phyloP scores from a whole-genome alignment of 2,888 invertebrate species.

The Conomelus anceps region DNA sequence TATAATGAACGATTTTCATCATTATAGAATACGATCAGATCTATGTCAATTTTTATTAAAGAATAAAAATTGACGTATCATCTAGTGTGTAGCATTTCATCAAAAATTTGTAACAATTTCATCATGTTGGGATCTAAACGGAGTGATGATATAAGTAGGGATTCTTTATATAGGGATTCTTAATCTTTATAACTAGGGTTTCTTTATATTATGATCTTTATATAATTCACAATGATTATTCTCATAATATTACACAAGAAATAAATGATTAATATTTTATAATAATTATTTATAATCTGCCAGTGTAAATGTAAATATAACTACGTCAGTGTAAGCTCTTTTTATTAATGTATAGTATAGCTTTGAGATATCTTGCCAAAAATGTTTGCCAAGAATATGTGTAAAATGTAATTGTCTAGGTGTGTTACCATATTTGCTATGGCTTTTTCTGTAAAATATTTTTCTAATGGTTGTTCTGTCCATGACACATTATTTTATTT shows the following conservation, averaged over 20 bases:
- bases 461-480: background rate
- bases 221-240: background rate
- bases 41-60: background rate
- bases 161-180: too few species aligned
- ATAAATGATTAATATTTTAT: background rate
- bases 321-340: background rate
- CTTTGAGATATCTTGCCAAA: background rate
- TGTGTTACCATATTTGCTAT: background rate
- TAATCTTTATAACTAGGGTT: background rate
- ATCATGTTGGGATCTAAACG: too few species aligned
- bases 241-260: background rate
- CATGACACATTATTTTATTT: background rate
- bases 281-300: background rate
- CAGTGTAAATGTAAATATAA: background rate
- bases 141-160: background rate
- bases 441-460: background rate
- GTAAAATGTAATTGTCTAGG: background rate
- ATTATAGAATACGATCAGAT: background rate
- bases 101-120: background rate
- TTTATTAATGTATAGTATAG: background rate
- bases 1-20: background rate
- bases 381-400: background rate
- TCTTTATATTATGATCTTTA: too few species aligned
- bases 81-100: background rate
- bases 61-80: background rate